These are phyloP conservation scores for Vulpes lagopus DNA, from an alignment of 2,113 vertebrate genomes.

Conservation along the genomic window DNA sequence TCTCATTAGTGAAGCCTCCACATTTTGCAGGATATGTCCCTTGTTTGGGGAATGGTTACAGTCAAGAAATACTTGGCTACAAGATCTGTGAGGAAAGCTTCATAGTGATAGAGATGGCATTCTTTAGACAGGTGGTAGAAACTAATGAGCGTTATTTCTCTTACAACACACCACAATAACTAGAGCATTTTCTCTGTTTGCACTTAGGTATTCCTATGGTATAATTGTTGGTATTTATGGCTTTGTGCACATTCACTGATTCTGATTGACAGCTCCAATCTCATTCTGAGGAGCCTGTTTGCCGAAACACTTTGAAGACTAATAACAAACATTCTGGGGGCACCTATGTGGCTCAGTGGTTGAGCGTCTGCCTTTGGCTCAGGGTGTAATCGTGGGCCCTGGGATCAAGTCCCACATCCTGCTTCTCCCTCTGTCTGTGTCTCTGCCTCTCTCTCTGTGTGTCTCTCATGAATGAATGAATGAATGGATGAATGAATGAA, in stretches of 20 bases:
- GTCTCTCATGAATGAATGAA: too few relatives aligned
- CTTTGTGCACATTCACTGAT: conserved; percentile 50
- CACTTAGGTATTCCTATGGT: background rate
- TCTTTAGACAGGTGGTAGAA: conserved; percentile 11
- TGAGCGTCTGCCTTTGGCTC: too few relatives aligned
- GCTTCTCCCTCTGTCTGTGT: too few relatives aligned
- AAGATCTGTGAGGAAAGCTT: background rate
- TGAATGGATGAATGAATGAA: too few relatives aligned
- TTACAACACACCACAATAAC: background rate
- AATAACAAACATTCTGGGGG: conserved; percentile 41
- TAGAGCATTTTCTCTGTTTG: conserved; percentile 30
- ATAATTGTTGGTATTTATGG: background rate
- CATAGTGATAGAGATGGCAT: background rate
- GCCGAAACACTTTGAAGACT: conserved; percentile 45
- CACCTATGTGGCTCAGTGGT: too few relatives aligned
- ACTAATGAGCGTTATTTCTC: conserved; percentile 27
- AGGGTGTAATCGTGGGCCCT: too few relatives aligned
- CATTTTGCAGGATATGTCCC: background rate
- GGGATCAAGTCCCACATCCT: too few relatives aligned
- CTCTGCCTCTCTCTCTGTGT: too few relatives aligned
- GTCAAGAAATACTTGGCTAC: background rate
- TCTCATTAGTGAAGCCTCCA: background rate
- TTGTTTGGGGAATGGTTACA: conserved; percentile 18
- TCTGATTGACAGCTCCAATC: conserved; percentile 26
- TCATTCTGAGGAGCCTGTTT: conserved; percentile 56